Percentiles rank a stretch among this genome's conserved stretches.
These are phyloP conservation scores for Pantelozetes paolii DNA, from an alignment of 2,888 invertebrate genomes.

Conservation along the genomic window DNA sequence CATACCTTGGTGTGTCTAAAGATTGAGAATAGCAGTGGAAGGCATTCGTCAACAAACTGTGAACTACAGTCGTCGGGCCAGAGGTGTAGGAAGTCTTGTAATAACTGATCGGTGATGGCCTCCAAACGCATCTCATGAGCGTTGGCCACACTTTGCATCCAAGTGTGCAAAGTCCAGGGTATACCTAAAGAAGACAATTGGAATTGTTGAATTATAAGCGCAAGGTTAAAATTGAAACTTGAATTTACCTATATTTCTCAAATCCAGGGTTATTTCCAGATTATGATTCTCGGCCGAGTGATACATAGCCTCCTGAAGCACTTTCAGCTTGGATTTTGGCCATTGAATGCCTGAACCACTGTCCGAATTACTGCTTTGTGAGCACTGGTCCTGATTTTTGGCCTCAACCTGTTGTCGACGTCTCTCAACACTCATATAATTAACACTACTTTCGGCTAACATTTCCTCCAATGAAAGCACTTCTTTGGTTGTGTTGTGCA, in stretches of 20 bases:
- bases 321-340: constrained; percentile 60
- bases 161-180: constrained; percentile 86
- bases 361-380: constrained; percentile 13
- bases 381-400: background rate
- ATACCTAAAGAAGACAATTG: constrained; percentile 61
- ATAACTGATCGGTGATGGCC: constrained; percentile 76
- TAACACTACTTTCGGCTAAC: constrained; percentile 71
- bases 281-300: constrained; percentile 88
- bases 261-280: constrained; percentile 75
- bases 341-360: constrained; percentile 51
- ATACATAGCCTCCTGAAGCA: constrained; percentile 84
- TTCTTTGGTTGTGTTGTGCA: constrained; percentile 61
- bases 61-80: constrained; percentile 83
- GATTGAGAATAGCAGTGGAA: constrained; percentile 82
- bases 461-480: constrained; percentile 83
- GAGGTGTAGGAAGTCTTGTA: constrained; percentile 84
- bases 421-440: background rate
- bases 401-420: constrained; percentile 27
- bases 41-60: constrained; percentile 82
- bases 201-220: too few relatives aligned
- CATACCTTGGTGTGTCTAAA: constrained; percentile 80
- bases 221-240: background rate
- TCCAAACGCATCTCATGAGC: constrained; percentile 78
- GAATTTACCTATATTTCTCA: constrained; percentile 64
- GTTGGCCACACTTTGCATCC: constrained; percentile 82